Base-by-base conservation (phyloP, 2,888 invertebrate species). In the Odontocolon sp. region DNA sequence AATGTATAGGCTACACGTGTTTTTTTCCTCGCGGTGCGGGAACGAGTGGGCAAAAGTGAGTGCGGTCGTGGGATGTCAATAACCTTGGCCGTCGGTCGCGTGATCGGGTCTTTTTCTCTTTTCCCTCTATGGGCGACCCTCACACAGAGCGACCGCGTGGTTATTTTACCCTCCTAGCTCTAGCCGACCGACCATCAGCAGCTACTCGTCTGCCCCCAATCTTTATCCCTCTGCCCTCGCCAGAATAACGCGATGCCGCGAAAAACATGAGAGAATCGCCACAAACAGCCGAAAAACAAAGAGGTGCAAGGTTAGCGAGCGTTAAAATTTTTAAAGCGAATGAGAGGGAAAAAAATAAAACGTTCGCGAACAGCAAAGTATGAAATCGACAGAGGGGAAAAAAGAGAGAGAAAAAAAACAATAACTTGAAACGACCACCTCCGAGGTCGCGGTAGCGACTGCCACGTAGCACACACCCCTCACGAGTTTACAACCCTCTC, bases 1-100 rank as follows among this genome's bases (percentile, higher is more conserved):
- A 8, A n/a, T n/a, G n/a, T 9, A n/a, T 8, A 16, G 45, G 14
- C 21, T 57, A 36, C 56, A n/a, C 52, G 36, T 54, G 64, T 57
- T 66, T 57, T 56, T 31, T 47, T 9, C 9, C 33, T 28, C n/a
- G 36, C 31, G 28, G 57, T 11, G 36, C 59, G 57, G 3, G 21
- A 14, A 16, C 14, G 21, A 28, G 28, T 1, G 28, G 14, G 52
- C 11, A 52, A 18, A 56, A 21, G 33, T 56, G 38, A 31, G 45
- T 42, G 50, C 45, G 36, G 45, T 56, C 42, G 57, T 38, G 78
- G 71, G 77, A 85, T 84, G 87, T 87, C 87, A 86, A 86, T 87
- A 87, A 87, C 87, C 87, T 84, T 84, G 84, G 77, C 81, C 82
- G 82, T 79, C 81, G 85, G 16, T 87, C 84, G 84, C 87, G 84